Percentiles rank a stretch among this genome's conserved stretches.
These are phyloP conservation scores for Heliocidaris erythrogramma DNA, from an alignment of 35 echinoderm and acorn worm species.

Conservation along the genomic window DNA sequence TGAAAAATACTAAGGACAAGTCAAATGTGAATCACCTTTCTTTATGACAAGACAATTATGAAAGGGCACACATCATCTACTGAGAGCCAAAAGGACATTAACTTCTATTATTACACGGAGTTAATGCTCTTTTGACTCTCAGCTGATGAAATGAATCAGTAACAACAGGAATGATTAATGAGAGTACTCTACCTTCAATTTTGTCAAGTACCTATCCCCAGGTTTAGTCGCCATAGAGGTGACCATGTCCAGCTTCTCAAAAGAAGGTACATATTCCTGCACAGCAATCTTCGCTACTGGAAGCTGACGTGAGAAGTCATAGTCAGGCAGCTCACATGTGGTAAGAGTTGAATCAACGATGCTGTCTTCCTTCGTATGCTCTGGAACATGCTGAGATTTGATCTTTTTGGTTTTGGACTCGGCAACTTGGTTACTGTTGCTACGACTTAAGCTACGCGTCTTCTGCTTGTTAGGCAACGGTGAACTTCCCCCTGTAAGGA, in stretches of 20 bases:
- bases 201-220: not conserved
- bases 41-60: not conserved
- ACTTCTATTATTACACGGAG: too few relatives aligned
- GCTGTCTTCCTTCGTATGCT: not conserved
- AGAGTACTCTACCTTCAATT: constrained; percentile 13
- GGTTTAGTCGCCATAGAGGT: not conserved
- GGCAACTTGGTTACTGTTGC: not conserved
- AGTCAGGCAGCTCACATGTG: constrained; percentile 23
- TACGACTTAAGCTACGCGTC: not conserved
- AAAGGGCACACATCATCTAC: not conserved
- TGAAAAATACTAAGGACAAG: not conserved
- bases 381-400: constrained; percentile 9
- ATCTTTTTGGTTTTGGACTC: constrained; percentile 41
- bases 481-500: not conserved
- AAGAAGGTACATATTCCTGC: not conserved
- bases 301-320: not conserved
- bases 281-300: not conserved
- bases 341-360: not conserved
- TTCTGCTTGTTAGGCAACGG: not conserved
- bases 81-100: too few relatives aligned
- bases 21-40: not conserved
- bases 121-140: too few relatives aligned
- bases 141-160: too few relatives aligned
- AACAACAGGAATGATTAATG: not conserved
- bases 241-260: constrained; percentile 22